These are phyloP conservation scores for Aphaenogaster rudis DNA, from an alignment of 1,140 invertebrate species.

Conservation along the genomic window DNA sequence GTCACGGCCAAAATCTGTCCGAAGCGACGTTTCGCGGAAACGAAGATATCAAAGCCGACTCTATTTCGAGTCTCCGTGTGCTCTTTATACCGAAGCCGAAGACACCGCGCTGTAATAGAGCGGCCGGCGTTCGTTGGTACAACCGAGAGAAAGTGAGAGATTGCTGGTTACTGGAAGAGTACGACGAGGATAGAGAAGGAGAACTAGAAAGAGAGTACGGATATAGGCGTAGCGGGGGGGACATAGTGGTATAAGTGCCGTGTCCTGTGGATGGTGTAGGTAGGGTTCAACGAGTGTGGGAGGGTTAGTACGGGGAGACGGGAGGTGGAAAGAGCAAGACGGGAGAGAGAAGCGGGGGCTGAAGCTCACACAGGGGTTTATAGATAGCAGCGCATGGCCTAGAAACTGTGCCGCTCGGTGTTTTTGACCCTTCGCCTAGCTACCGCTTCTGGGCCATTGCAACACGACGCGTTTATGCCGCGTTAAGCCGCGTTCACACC, in stretches of 20 bases:
- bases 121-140: slow-evolving; percentile 37
- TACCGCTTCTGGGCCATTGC: slow-evolving; percentile 84
- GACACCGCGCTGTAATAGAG: slow-evolving; percentile 56
- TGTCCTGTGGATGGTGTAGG: slow-evolving; percentile 72
- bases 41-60: slow-evolving; percentile 72
- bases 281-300: slow-evolving; percentile 70
- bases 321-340: slow-evolving; percentile 48
- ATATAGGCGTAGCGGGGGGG: slow-evolving; percentile 29
- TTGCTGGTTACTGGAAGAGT: slow-evolving; percentile 4
- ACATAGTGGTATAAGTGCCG: slow-evolving; percentile 55
- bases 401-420: slow-evolving; percentile 86
- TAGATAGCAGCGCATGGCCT: slow-evolving; percentile 87
- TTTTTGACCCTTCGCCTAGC: slow-evolving; percentile 88
- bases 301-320: neutral
- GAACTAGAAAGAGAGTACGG: slow-evolving; percentile 44
- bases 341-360: slow-evolving; percentile 65
- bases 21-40: slow-evolving; percentile 58
- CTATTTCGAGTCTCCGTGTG: slow-evolving; percentile 57
- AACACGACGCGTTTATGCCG: slow-evolving; percentile 74
- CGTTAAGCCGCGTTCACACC: slow-evolving; percentile 75
- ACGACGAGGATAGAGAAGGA: slow-evolving; percentile 36
- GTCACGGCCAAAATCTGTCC: slow-evolving; percentile 41
- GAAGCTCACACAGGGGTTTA: slow-evolving; percentile 84
- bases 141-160: slow-evolving; percentile 65
- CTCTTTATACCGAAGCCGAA: slow-evolving; percentile 48